These are phyloP conservation scores for Unio delphinus DNA, from an alignment of 2,888 invertebrate genomes.

Conservation along the genomic window DNA sequence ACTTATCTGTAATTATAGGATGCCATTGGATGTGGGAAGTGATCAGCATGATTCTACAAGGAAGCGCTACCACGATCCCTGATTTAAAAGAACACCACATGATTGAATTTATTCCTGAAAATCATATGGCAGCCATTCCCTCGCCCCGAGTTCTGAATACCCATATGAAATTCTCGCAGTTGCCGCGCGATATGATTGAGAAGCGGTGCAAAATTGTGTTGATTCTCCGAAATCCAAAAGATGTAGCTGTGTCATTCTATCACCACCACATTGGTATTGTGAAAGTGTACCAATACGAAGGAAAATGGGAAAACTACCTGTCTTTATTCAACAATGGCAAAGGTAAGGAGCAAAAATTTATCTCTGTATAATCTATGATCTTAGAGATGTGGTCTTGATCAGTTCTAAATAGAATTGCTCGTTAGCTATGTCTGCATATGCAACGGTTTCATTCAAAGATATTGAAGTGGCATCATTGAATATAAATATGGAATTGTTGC, in stretches of 20 bases:
- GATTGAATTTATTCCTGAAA: slow-evolving; percentile 10
- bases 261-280: slow-evolving; percentile 9
- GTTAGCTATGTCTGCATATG: too few species aligned
- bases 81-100: slow-evolving; percentile 11
- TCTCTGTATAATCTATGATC: too few species aligned
- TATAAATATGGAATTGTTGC: too few species aligned
- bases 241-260: slow-evolving; percentile 20
- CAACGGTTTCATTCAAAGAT: too few species aligned
- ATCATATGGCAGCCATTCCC: slow-evolving; percentile 8
- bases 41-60: slow-evolving; percentile 13
- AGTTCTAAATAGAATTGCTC: too few species aligned
- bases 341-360: not conserved
- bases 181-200: slow-evolving; percentile 16
- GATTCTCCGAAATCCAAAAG: slow-evolving; percentile 21
- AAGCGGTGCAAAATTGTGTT: slow-evolving; percentile 16
- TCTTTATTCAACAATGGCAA: slow-evolving; percentile 11
- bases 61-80: slow-evolving; percentile 18
- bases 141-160: slow-evolving; percentile 27
- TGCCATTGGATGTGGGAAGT: slow-evolving; percentile 29
- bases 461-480: too few species aligned
- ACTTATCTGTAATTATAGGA: slow-evolving; percentile 5
- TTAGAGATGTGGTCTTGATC: too few species aligned
- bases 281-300: slow-evolving; percentile 12
- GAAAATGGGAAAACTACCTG: slow-evolving; percentile 17
- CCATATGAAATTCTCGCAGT: slow-evolving; percentile 9